Conservation (phyloP, 2,888 invertebrate species). For the Brenthis daphne region DNA sequence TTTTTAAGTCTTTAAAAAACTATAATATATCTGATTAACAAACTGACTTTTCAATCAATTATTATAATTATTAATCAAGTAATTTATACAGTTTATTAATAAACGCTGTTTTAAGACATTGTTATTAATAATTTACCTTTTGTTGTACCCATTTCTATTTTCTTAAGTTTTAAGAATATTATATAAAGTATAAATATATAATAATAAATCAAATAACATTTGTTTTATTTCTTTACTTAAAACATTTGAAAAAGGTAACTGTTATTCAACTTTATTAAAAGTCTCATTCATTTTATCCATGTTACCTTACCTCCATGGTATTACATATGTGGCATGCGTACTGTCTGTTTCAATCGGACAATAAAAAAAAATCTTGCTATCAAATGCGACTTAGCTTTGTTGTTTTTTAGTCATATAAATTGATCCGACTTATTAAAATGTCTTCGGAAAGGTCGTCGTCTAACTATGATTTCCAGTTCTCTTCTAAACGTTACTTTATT, state of each 20-base stretch:
- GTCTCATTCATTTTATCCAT: no score
- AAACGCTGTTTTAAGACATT: not conserved
- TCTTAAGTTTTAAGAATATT: constrained; percentile 9
- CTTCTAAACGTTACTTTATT: constrained; percentile 80
- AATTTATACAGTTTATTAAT: no score
- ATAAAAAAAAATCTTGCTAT: not conserved
- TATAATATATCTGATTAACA: no score
- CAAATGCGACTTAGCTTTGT: not conserved
- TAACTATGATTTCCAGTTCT: constrained; percentile 54
- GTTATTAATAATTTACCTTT: constrained; percentile 1
- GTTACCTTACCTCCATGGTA: not conserved
- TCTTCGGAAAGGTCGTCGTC: constrained; percentile 53
- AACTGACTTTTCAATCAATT: no score
- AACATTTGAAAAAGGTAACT: no score
- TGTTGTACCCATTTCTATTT: constrained; percentile 3
- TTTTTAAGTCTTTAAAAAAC: no score
- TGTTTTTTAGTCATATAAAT: not conserved
- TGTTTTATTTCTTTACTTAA: constrained; percentile 7
- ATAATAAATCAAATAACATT: not conserved
- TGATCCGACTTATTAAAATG: constrained; percentile 40
- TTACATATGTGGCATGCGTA: not conserved
- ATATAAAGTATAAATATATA: not conserved
- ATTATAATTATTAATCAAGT: no score
- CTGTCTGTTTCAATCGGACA: no score
- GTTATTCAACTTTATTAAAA: not conserved